These are phyloP conservation scores for Amazona guildingii DNA, from an alignment of 2,113 vertebrate species.

Conservation along the genomic window DNA sequence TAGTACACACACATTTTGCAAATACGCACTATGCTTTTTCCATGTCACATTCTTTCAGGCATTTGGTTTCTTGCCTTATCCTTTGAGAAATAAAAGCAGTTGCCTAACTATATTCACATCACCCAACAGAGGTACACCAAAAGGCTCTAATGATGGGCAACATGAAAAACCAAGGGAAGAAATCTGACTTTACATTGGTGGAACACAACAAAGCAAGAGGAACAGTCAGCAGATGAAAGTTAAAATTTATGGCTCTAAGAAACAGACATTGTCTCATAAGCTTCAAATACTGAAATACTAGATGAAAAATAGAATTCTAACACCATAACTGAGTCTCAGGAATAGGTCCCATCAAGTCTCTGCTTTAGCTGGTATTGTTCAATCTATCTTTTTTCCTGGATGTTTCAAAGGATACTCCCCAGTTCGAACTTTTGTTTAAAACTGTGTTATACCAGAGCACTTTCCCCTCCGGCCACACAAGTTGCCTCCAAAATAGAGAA, in stretches of 20 bases:
- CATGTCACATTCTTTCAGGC: background rate
- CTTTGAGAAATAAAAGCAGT: background rate
- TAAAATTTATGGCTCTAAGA: background rate
- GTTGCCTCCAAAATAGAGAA: constrained; percentile 87
- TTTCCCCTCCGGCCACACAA: constrained; percentile 93
- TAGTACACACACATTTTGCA: background rate
- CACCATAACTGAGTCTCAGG: background rate
- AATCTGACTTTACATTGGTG: background rate
- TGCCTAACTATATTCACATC: background rate
- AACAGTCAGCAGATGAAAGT: background rate
- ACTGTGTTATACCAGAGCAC: constrained; percentile 95
- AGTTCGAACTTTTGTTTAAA: constrained; percentile 93
- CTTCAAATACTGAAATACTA: background rate
- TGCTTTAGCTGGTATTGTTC: background rate
- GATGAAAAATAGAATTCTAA: background rate
- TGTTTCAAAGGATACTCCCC: constrained; percentile 93
- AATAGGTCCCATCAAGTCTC: background rate
- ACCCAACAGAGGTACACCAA: background rate
- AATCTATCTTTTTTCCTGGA: background rate
- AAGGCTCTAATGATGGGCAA: background rate
- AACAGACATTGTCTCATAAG: background rate
- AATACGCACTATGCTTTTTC: background rate
- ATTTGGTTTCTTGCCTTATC: background rate
- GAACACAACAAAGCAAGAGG: background rate
- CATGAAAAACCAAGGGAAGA: background rate